phyloP scores from a whole-genome alignment of 2,888 invertebrate genomes.

The Pristionchus exspectatus region DNA sequence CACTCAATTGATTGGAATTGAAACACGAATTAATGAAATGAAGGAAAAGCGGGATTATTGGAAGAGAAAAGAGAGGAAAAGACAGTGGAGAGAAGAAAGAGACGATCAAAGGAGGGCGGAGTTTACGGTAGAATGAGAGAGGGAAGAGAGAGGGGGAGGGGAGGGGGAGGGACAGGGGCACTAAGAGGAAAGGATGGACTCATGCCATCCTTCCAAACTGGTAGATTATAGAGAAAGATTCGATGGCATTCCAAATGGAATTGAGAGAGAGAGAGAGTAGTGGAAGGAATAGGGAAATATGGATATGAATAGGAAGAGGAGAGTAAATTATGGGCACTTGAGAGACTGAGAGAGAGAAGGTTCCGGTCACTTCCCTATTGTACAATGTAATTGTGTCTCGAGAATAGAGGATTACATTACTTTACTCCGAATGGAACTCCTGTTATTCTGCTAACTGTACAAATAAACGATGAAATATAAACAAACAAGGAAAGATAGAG shows the following conservation, averaged over 20 bases:
- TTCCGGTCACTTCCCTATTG: conserved; percentile 37
- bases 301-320: conserved; percentile 56
- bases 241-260: conserved; percentile 56
- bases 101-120: conserved; percentile 44
- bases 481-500: not conserved
- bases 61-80: conserved; percentile 31
- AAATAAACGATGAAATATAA: not conserved
- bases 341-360: conserved; percentile 36
- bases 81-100: conserved; percentile 29
- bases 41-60: not conserved
- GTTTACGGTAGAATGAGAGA: conserved; percentile 20
- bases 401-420: conserved; percentile 4
- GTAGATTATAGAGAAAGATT: conserved; percentile 55
- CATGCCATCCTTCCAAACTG: conserved; percentile 37
- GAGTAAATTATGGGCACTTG: conserved; percentile 37
- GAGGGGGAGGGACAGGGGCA: conserved; percentile 50
- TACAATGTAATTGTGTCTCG: not conserved
- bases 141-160: conserved; percentile 53
- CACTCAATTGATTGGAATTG: conserved; percentile 20
- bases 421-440: conserved; percentile 2
- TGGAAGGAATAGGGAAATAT: conserved; percentile 52
- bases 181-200: conserved; percentile 33
- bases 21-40: not conserved
- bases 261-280: conserved; percentile 57
- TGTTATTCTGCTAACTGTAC: conserved; percentile 6